phyloP scores from a whole-genome alignment of 2,888 invertebrate genomes.

The Plebejus melissa region DNA sequence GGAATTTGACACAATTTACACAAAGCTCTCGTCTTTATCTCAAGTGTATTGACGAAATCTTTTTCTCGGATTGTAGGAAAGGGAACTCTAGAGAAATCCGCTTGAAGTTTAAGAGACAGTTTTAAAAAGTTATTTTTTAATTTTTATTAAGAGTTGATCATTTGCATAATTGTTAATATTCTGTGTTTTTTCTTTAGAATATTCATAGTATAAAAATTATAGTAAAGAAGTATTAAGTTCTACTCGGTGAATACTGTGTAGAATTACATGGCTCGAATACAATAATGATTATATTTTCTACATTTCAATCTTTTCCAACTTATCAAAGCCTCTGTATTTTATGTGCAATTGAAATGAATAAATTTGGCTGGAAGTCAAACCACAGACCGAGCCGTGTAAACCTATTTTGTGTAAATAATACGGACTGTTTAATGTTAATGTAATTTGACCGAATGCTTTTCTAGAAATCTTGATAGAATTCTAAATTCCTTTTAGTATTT shows the following conservation, averaged over 20 bases:
- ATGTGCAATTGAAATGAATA: slow-evolving; percentile 8
- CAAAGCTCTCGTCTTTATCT: slow-evolving; percentile 1
- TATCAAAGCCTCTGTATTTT: neutral
- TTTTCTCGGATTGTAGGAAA: neutral
- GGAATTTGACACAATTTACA: slow-evolving; percentile 12
- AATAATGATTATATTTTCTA: no score
- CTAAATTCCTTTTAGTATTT: no score
- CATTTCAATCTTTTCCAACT: no score
- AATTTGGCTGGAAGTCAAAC: neutral
- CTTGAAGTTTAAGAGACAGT: neutral
- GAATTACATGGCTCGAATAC: no score
- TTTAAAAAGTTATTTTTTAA: neutral
- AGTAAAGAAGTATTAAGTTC: neutral
- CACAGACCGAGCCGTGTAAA: neutral
- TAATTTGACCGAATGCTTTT: no score
- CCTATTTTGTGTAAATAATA: neutral
- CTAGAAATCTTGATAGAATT: no score
- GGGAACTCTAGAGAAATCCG: slow-evolving; percentile 4
- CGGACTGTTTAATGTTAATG: neutral
- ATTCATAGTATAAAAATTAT: neutral
- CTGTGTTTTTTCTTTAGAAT: no score
- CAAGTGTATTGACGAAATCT: slow-evolving; percentile 17
- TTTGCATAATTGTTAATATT: neutral
- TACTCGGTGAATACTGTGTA: no score
- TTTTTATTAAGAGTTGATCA: neutral